Conservation (phyloP, 2,797 vertebrate genomes). For the Myotis pilosus region DNA sequence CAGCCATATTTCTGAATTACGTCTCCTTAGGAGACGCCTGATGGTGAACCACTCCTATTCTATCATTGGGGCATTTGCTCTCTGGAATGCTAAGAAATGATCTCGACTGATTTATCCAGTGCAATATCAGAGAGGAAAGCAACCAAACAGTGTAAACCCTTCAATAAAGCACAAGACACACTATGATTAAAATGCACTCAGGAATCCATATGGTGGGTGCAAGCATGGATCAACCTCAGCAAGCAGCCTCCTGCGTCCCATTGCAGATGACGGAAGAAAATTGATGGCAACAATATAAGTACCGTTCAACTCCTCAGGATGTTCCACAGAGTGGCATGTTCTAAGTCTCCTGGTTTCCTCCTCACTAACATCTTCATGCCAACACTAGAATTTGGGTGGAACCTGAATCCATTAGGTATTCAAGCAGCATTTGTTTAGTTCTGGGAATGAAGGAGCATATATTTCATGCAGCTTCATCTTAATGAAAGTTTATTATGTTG, state of each 20-base stretch:
- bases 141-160: neutral
- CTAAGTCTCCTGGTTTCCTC: neutral
- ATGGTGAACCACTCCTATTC: conserved; percentile 10
- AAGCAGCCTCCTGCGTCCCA: neutral
- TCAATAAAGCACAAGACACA: conserved; percentile 29
- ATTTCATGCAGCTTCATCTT: conserved; percentile 46
- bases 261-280: conserved; percentile 37
- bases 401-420: conserved; percentile 13
- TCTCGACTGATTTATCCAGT: conserved; percentile 47
- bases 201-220: conserved; percentile 36
- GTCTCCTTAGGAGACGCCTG: neutral
- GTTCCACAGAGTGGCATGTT: neutral
- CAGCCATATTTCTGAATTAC: conserved; percentile 27
- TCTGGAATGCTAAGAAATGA: conserved; percentile 49
- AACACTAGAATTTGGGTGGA: neutral
- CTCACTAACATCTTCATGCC: neutral
- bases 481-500: conserved; percentile 76
- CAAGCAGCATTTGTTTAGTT: conserved; percentile 46
- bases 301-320: neutral
- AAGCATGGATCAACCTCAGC: neutral
- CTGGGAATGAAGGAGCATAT: conserved; percentile 22
- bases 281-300: neutral
- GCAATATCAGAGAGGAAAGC: conserved; percentile 49
- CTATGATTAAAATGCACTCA: conserved; percentile 49
- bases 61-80: conserved; percentile 18